Conservation (phyloP, 2,113 vertebrate species). For the Odocoileus hemionus region DNA sequence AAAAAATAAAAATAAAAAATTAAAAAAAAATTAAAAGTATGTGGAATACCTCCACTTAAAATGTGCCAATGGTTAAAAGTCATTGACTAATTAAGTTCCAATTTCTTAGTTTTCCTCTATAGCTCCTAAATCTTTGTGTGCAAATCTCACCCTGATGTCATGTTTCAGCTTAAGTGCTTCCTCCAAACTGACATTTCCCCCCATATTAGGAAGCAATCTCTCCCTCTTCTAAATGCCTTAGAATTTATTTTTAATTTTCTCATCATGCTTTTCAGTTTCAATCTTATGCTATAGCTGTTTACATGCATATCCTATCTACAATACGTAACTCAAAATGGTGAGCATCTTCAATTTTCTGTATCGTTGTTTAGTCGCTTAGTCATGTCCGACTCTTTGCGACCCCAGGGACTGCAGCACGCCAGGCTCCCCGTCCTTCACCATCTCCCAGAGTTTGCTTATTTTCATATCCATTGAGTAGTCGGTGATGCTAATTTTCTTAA, state of each 20-base stretch:
- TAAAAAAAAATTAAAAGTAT: not conserved
- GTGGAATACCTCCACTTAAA: not conserved
- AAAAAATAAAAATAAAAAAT: too few species aligned
- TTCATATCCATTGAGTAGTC: not conserved
- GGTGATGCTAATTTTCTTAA: not conserved
- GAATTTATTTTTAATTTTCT: not conserved
- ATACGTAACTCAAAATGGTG: not conserved
- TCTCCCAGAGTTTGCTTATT: not conserved
- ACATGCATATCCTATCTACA: rapidly evolving
- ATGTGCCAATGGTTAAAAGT: not conserved
- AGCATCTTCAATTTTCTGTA: not conserved
- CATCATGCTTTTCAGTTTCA: not conserved
- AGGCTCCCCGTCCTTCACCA: not conserved
- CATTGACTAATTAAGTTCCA: not conserved
- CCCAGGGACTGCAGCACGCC: not conserved
- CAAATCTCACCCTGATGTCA: not conserved
- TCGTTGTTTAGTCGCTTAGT: rapidly evolving
- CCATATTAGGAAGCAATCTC: not conserved
- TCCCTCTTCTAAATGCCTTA: not conserved
- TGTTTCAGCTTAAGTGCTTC: not conserved
- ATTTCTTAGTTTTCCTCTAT: not conserved
- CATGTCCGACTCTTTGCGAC: rapidly evolving
- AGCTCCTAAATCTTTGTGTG: not conserved
- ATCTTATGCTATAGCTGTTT: not conserved
- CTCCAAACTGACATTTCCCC: not conserved